Percentiles rank a stretch among this genome's conserved stretches.
Evolutionary conservation across 2,797 vertebrate species (phyloP).

Genomic region (Etheostoma nigrum): DNA sequence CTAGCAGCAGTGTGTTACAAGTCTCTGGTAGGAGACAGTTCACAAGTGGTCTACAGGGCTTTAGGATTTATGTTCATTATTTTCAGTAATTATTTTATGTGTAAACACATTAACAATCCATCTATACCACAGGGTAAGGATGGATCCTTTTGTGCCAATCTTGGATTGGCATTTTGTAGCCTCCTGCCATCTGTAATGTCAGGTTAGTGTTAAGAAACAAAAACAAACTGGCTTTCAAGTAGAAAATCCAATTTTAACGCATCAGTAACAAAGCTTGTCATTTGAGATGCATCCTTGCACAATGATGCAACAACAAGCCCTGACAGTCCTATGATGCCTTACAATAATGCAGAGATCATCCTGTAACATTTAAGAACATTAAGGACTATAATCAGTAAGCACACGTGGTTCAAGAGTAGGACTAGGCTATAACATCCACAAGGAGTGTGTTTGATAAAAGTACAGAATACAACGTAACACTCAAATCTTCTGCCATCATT

Average conservation of each 20-base stretch:
- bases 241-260: constrained; percentile 23
- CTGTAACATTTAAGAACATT: background rate
- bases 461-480: background rate
- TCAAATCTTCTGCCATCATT: background rate
- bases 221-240: constrained; percentile 22
- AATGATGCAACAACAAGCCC: constrained; percentile 17
- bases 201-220: background rate
- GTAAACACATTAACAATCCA: constrained; percentile 29
- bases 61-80: constrained; percentile 27
- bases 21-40: constrained; percentile 26
- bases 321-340: constrained; percentile 1
- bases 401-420: background rate
- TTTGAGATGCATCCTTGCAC: constrained; percentile 11
- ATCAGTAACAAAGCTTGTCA: constrained; percentile 13
- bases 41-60: constrained; percentile 28
- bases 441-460: background rate
- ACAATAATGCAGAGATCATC: constrained; percentile 6
- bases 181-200: constrained; percentile 6
- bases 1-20: constrained; percentile 4
- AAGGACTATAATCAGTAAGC: background rate
- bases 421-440: background rate
- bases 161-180: constrained; percentile 25
- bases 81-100: constrained; percentile 9
- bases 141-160: constrained; percentile 10
- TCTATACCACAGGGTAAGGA: background rate